A percentile compares a stretch with the other conserved stretches of the same genome.
phyloP scores from a whole-genome alignment of 2,888 invertebrate genomes.

The Ophraella communa region DNA sequence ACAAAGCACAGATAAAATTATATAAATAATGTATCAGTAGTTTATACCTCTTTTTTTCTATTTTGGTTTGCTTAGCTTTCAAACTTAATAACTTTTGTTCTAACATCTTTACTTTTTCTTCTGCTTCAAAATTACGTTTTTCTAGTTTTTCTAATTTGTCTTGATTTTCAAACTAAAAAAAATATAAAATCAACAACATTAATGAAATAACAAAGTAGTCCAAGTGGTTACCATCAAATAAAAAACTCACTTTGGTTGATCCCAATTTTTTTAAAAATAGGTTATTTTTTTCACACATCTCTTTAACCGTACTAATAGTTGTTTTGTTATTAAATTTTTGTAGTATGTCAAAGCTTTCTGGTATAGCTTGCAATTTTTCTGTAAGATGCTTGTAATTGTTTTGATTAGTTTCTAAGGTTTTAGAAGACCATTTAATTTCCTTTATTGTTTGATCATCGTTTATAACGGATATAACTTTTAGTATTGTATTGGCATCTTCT shows the following conservation, averaged over 20 bases:
- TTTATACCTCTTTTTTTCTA: not conserved
- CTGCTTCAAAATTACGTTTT: not conserved
- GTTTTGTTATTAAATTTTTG: not conserved
- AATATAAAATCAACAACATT: not conserved
- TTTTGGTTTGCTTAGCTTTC: not conserved
- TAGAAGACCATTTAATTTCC: not conserved
- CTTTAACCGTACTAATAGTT: not conserved
- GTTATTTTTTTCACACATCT: not conserved
- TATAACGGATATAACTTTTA: not conserved
- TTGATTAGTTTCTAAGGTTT: not conserved
- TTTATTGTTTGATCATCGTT: not conserved
- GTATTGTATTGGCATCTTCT: not conserved
- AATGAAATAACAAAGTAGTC: not conserved
- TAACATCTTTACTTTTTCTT: not conserved
- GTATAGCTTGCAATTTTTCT: not conserved
- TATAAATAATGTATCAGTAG: not conserved
- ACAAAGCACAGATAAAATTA: not conserved
- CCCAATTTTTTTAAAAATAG: not conserved
- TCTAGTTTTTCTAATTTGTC: not conserved
- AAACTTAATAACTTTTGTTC: not conserved
- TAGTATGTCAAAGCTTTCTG: not conserved
- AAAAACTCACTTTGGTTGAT: not conserved
- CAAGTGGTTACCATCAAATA: no score
- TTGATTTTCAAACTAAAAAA: not conserved
- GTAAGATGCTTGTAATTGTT: not conserved